A percentile compares a stretch with the other conserved stretches of the same genome.
Conservation (phyloP, 1,140 invertebrate genomes). For the Hestina assimilis region DNA sequence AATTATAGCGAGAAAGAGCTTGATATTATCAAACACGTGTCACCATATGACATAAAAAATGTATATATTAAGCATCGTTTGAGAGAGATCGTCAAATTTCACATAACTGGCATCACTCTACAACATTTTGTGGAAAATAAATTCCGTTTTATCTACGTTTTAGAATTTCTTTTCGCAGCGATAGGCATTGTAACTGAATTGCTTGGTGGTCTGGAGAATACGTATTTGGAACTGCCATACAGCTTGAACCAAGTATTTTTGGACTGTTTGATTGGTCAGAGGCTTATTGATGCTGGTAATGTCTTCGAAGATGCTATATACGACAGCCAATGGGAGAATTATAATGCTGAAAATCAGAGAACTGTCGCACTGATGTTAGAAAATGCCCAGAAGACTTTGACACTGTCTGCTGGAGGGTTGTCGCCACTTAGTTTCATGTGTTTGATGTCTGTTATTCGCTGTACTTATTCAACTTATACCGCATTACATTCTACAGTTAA, state of each 20-base stretch:
- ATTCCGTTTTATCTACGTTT: constrained; percentile 40
- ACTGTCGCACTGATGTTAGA: constrained; percentile 42
- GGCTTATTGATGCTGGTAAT: constrained; percentile 41
- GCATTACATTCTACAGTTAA: constrained; percentile 28
- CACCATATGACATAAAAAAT: background rate
- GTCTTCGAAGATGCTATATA: constrained; percentile 49
- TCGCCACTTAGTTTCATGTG: constrained; percentile 37
- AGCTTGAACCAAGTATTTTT: constrained; percentile 46
- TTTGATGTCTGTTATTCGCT: constrained; percentile 44
- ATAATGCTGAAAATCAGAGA: constrained; percentile 41
- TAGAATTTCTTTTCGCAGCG: constrained; percentile 45
- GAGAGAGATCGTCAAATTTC: constrained; percentile 33
- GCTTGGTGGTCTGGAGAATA: constrained; percentile 53
- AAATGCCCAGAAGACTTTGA: constrained; percentile 48
- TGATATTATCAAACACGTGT: background rate
- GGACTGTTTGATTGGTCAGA: constrained; percentile 53
- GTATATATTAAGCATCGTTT: constrained; percentile 19
- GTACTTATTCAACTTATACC: constrained; percentile 51
- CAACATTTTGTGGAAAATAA: constrained; percentile 36
- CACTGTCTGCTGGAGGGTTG: constrained; percentile 49
- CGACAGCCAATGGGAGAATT: constrained; percentile 54
- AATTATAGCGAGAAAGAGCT: background rate
- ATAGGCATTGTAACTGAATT: constrained; percentile 43
- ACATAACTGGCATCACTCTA: constrained; percentile 38
- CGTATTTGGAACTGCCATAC: constrained; percentile 49